A percentile compares a stretch with the other conserved stretches of the same genome.
phyloP scores from a whole-genome alignment of 2,888 invertebrate species.

The Himalopsyche japonica region DNA sequence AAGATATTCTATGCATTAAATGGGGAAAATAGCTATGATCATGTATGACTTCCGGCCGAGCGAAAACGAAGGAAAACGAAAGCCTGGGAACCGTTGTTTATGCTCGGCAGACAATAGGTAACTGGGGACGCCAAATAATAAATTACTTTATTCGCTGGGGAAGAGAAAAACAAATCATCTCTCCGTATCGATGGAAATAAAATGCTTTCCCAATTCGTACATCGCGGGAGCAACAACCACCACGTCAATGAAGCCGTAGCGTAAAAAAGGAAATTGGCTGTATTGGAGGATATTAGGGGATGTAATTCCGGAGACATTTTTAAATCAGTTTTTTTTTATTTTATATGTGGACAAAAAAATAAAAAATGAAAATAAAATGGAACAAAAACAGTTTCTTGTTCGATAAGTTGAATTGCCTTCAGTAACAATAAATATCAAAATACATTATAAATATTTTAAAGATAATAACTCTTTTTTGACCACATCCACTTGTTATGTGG shows the following conservation, averaged over 20 bases:
- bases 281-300: not conserved
- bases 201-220: conserved; percentile 21
- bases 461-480: too few species aligned
- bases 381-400: too few species aligned
- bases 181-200: conserved; percentile 35
- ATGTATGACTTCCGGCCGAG: conserved; percentile 31
- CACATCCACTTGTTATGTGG: too few species aligned
- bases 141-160: conserved; percentile 32
- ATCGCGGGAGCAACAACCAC: conserved; percentile 1
- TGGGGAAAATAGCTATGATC: conserved; percentile 23
- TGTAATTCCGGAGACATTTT: not conserved
- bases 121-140: conserved; percentile 35
- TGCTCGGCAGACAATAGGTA: conserved; percentile 27
- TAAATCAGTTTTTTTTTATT: not conserved
- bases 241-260: not conserved
- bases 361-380: not conserved
- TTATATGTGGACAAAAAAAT: not conserved
- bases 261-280: not conserved
- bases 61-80: not conserved
- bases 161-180: conserved; percentile 37
- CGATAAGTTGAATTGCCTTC: too few species aligned
- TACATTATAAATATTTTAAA: too few species aligned
- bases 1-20: not conserved
- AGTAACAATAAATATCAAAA: too few species aligned
- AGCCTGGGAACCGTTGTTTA: conserved; percentile 28